phyloP scores from a whole-genome alignment of 2,113 vertebrate species.

The Corydoras maculifer region DNA sequence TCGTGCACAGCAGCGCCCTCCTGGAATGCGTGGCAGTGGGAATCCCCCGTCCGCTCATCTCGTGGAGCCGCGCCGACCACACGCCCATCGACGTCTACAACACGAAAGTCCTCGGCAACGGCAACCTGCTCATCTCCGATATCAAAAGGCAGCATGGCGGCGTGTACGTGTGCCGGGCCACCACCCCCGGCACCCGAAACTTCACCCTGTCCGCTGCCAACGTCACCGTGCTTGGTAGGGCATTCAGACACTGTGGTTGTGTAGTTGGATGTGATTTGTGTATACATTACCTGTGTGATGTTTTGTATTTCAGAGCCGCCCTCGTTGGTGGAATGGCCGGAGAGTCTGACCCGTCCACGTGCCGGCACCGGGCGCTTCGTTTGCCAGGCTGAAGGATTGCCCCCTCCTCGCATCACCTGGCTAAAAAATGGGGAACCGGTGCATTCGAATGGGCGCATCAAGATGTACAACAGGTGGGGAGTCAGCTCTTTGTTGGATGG shows the following conservation, averaged over 20 bases:
- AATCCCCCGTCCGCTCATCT: conserved; percentile 88
- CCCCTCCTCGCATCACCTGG: conserved; percentile 86
- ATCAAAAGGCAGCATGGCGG: conserved; percentile 81
- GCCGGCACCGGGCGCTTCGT: conserved; percentile 95
- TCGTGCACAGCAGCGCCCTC: conserved; percentile 79
- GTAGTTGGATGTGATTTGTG: no score
- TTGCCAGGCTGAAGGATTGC: conserved; percentile 87
- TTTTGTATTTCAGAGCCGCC: conserved; percentile 73
- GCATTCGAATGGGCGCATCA: conserved; percentile 93
- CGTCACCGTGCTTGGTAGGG: conserved; percentile 83
- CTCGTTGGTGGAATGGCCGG: conserved; percentile 88
- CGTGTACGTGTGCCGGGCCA: conserved; percentile 84
- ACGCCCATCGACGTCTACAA: conserved; percentile 94
- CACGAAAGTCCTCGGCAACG: conserved; percentile 87
- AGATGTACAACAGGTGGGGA: conserved; percentile 93
- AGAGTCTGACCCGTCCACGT: conserved; percentile 90
- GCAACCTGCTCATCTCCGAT: conserved; percentile 90
- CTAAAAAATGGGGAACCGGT: conserved; percentile 88
- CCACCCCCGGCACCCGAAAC: conserved; percentile 89
- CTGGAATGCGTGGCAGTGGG: conserved; percentile 92
- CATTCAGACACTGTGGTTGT: neutral
- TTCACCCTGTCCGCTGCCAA: conserved; percentile 82
- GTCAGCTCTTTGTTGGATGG: no score
- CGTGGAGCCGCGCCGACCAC: conserved; percentile 91
- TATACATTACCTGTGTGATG: no score